Conservation (phyloP, 2,113 vertebrate species). For the Puffinus mauretanicus region DNA sequence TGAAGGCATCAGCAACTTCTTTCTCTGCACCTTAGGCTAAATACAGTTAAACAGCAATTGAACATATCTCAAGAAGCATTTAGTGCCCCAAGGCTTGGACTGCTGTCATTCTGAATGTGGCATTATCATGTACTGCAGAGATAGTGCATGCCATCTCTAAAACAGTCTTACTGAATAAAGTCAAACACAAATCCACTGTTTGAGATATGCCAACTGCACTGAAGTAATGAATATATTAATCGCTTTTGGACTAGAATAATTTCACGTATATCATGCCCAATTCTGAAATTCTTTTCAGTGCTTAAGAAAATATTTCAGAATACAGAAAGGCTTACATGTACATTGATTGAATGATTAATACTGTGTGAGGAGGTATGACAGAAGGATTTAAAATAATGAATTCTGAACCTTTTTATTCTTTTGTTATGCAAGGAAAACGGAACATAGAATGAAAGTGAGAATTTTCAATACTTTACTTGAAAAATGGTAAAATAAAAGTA, state of each 20-base stretch:
- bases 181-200: constrained; percentile 69
- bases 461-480: neutral
- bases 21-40: constrained; percentile 68
- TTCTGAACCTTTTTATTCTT: neutral
- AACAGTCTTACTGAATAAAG: constrained; percentile 72
- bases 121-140: constrained; percentile 47
- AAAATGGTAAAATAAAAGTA: neutral
- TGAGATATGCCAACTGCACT: constrained; percentile 45
- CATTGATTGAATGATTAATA: neutral
- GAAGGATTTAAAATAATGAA: neutral
- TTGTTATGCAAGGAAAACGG: neutral
- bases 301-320: neutral
- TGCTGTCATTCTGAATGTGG: constrained; percentile 74
- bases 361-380: neutral
- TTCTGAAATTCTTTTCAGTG: neutral
- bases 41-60: constrained; percentile 73
- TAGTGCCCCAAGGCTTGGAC: constrained; percentile 65
- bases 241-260: constrained; percentile 64
- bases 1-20: constrained; percentile 75
- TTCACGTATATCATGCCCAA: neutral
- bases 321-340: neutral
- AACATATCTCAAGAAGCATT: constrained; percentile 76
- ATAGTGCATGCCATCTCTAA: constrained; percentile 55
- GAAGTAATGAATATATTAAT: constrained; percentile 67
- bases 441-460: neutral